Evolutionary conservation across 1,140 invertebrate genomes (phyloP).

Genomic region (Gryllus bimaculatus): DNA sequence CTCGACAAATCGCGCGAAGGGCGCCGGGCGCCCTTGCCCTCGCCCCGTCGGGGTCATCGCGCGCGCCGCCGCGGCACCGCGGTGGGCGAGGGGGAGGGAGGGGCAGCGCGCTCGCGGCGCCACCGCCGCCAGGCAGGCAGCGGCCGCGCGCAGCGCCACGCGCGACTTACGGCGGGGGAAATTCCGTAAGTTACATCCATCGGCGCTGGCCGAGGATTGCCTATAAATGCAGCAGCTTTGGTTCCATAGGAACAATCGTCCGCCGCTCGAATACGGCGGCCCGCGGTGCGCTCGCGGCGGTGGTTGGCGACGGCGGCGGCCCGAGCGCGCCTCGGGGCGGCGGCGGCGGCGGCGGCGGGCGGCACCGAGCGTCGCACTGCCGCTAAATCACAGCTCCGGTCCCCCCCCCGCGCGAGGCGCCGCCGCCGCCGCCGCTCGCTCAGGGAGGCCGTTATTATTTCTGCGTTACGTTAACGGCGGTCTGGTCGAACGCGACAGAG

Average conservation of each 20-base stretch:
- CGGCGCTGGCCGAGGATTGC: neutral
- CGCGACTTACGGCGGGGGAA: neutral
- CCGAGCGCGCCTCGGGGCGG: no score
- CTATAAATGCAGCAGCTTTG: conserved; percentile 4
- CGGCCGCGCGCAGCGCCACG: no score
- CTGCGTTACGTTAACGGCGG: neutral
- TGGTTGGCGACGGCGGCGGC: no score
- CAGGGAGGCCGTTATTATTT: neutral
- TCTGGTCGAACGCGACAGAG: conserved; percentile 2
- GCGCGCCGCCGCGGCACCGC: neutral
- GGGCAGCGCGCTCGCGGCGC: neutral
- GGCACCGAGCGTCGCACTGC: neutral
- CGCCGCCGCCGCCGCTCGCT: no score
- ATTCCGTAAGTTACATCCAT: neutral
- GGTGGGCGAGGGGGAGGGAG: no score
- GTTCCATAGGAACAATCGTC: neutral
- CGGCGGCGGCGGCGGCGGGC: no score
- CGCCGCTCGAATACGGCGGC: neutral
- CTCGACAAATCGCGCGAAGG: neutral
- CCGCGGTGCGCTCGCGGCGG: no score
- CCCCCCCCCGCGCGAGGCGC: neutral
- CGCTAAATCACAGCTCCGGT: neutral
- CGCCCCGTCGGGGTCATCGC: neutral
- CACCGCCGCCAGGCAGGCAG: neutral
- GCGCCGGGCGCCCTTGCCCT: neutral